These are phyloP conservation scores for Galagoides demidoff DNA, from an alignment of 2,797 vertebrate genomes.

Conservation along the genomic window DNA sequence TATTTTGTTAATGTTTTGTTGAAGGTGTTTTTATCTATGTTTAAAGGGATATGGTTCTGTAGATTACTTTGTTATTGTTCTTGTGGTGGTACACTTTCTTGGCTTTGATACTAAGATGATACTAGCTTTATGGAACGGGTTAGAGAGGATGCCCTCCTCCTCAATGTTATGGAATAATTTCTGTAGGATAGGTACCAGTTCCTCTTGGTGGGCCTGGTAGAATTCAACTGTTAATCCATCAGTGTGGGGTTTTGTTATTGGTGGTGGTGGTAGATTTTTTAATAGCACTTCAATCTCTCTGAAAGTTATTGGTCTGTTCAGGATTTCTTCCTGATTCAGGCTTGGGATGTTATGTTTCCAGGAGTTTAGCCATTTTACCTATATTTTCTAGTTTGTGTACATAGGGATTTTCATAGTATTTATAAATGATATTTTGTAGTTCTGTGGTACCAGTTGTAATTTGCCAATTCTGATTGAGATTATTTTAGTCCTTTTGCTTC, in stretches of 20 bases:
- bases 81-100: neutral
- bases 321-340: neutral
- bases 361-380: neutral
- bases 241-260: neutral
- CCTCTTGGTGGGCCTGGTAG: neutral
- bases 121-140: neutral
- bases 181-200: neutral
- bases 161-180: neutral
- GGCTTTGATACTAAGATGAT: neutral
- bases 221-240: neutral
- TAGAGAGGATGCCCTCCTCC: neutral
- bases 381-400: neutral
- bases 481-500: neutral
- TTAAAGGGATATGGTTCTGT: neutral
- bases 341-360: neutral
- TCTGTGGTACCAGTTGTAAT: neutral
- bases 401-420: neutral
- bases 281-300: neutral
- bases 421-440: neutral
- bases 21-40: neutral
- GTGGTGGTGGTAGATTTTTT: too few relatives aligned
- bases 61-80: neutral
- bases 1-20: neutral
- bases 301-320: neutral
- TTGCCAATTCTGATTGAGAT: neutral